These are phyloP conservation scores for Dascillus cervinus DNA, from an alignment of 2,888 invertebrate species.

Conservation along the genomic window DNA sequence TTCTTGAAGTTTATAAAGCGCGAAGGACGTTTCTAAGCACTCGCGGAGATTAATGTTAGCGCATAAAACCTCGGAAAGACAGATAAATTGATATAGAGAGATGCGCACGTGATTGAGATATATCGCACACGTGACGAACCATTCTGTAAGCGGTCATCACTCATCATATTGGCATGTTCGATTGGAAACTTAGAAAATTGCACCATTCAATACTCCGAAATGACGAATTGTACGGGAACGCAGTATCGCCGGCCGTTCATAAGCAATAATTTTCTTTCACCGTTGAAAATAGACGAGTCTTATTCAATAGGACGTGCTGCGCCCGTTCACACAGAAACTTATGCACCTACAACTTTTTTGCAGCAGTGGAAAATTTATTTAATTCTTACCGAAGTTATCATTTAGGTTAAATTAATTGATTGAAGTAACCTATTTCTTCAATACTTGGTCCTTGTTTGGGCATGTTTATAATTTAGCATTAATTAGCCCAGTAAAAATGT, in stretches of 20 bases:
- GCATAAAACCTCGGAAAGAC: slow-evolving; percentile 34
- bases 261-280: too few relatives aligned
- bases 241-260: slow-evolving; percentile 12
- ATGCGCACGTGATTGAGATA: slow-evolving; percentile 38
- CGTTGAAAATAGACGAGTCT: too few relatives aligned
- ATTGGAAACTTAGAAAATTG: slow-evolving; percentile 25
- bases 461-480: too few relatives aligned
- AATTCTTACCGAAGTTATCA: too few relatives aligned
- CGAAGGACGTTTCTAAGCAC: slow-evolving; percentile 31
- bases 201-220: slow-evolving; percentile 7
- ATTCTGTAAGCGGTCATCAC: slow-evolving; percentile 32
- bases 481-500: too few relatives aligned
- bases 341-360: too few relatives aligned
- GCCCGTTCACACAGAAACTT: too few relatives aligned
- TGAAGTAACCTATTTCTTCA: too few relatives aligned
- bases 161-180: slow-evolving; percentile 32
- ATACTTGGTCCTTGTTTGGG: too few relatives aligned
- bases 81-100: slow-evolving; percentile 40
- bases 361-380: too few relatives aligned
- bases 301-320: too few relatives aligned
- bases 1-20: slow-evolving; percentile 32
- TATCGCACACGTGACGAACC: slow-evolving; percentile 31
- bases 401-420: too few relatives aligned
- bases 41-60: slow-evolving; percentile 37
- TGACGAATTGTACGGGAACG: slow-evolving; percentile 7